Percentiles rank a stretch among this genome's conserved stretches.
Conservation (phyloP, 2,888 invertebrate species). For the Mythimna albipuncta region DNA sequence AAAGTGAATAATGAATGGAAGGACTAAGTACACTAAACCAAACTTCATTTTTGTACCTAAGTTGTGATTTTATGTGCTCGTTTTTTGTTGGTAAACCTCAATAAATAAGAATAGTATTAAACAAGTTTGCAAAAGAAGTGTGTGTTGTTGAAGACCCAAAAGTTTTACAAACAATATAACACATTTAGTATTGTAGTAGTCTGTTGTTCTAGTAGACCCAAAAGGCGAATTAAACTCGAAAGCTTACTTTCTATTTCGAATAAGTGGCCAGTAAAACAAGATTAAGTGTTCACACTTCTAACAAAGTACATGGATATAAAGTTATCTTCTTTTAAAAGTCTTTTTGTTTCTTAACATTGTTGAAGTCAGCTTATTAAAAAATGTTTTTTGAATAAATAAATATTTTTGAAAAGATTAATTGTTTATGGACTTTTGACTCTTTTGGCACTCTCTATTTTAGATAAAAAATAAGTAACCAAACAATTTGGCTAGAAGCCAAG, state of each 20-base stretch:
- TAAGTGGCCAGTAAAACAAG: neutral
- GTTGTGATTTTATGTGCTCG: neutral
- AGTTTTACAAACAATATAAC: neutral
- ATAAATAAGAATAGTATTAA: conserved; percentile 2
- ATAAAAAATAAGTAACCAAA: no score
- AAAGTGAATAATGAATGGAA: neutral
- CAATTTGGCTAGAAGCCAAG: no score
- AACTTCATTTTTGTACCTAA: neutral
- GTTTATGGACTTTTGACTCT: no score
- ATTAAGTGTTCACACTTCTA: conserved; percentile 29
- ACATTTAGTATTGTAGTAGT: conserved; percentile 6
- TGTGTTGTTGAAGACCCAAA: conserved; percentile 4
- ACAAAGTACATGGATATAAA: conserved; percentile 19
- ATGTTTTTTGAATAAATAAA: no score
- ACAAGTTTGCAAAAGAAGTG: conserved; percentile 3
- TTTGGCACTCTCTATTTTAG: no score
- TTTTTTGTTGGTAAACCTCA: neutral
- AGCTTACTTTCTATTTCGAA: conserved; percentile 3
- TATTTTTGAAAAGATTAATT: no score
- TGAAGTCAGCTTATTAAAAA: neutral
- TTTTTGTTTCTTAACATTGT: conserved; percentile 9
- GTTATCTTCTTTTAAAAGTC: conserved; percentile 19
- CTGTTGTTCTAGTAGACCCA: conserved; percentile 13
- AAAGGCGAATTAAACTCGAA: conserved; percentile 20
- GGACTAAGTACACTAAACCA: neutral